Conservation (phyloP, 2,888 invertebrate species). For the Cryptus armator region DNA sequence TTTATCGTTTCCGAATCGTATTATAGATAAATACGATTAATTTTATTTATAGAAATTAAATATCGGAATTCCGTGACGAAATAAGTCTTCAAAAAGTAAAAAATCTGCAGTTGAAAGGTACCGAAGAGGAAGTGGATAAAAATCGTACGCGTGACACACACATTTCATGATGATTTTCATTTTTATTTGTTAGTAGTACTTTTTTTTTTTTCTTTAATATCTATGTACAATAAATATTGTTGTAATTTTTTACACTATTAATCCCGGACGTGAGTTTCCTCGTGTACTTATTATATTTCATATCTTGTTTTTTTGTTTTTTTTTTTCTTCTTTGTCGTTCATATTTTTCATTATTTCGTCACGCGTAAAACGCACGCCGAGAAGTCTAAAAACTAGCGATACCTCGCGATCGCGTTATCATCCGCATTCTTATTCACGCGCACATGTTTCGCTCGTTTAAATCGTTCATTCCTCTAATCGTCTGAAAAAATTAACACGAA, state of each 20-base stretch:
- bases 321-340: slow-evolving; percentile 24
- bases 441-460: slow-evolving; percentile 56
- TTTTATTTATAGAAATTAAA: background rate
- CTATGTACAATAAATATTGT: slow-evolving; percentile 85
- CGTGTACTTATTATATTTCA: slow-evolving; percentile 55
- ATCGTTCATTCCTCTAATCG: slow-evolving; percentile 67
- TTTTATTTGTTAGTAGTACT: slow-evolving; percentile 85
- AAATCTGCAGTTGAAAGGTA: slow-evolving; percentile 1
- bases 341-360: slow-evolving; percentile 52
- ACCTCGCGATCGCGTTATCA: slow-evolving; percentile 70
- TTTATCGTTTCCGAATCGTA: background rate
- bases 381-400: slow-evolving; percentile 81
- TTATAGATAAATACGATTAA: background rate
- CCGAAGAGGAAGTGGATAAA: background rate
- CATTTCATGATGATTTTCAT: slow-evolving; percentile 80
- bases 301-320: slow-evolving; percentile 28
- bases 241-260: slow-evolving; percentile 84
- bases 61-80: background rate
- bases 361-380: slow-evolving; percentile 52
- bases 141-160: slow-evolving; percentile 38
- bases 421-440: slow-evolving; percentile 38
- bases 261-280: slow-evolving; percentile 71
- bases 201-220: slow-evolving; percentile 81
- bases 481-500: slow-evolving; percentile 82
- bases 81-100: background rate